Percentiles rank a stretch among this genome's conserved stretches.
phyloP scores from a whole-genome alignment of 1,140 invertebrate genomes.

The Drosophila pectinifera region DNA sequence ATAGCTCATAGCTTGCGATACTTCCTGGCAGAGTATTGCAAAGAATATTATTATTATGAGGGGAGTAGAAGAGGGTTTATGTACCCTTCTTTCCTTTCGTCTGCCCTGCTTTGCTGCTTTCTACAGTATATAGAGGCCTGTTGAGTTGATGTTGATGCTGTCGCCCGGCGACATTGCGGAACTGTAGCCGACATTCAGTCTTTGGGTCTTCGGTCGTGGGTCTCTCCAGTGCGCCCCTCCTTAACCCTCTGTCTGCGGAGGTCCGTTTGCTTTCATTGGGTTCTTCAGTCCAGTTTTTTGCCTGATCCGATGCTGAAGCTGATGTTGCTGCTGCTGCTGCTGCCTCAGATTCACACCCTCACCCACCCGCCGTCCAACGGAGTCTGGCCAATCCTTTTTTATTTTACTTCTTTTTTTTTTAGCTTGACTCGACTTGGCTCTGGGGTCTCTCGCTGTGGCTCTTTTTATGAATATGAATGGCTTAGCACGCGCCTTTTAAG shows the following conservation, averaged over 20 bases:
- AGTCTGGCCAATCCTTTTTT: conserved; percentile 49
- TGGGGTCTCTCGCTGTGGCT: conserved; percentile 50
- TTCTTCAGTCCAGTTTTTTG: conserved; percentile 47
- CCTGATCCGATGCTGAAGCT: conserved; percentile 25
- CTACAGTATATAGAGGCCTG: conserved; percentile 44
- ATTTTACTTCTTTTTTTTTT: conserved; percentile 28
- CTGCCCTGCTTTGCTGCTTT: conserved; percentile 31
- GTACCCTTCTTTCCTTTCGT: conserved; percentile 76
- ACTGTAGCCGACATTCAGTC: conserved; percentile 74
- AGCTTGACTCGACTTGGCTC: conserved; percentile 39
- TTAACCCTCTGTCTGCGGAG: conserved; percentile 15
- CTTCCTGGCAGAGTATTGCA: conserved; percentile 5
- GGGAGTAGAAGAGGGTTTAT: conserved; percentile 26
- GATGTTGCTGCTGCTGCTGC: conserved; percentile 2
- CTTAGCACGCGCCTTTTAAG: conserved; percentile 84
- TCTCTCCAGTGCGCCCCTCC: conserved; percentile 19
- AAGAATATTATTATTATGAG: conserved; percentile 49
- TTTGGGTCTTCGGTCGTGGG: conserved; percentile 56
- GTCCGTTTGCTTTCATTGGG: conserved; percentile 46
- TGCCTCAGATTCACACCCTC: conserved; percentile 33
- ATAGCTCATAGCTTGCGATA: too few relatives aligned
- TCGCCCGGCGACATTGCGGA: conserved; percentile 80
- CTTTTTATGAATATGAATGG: conserved; percentile 84
- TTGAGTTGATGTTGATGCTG: conserved; percentile 65
- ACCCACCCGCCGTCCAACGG: conserved; percentile 30